phyloP scores from a whole-genome alignment of 2,888 invertebrate genomes.

The Lamellibrachia columna region DNA sequence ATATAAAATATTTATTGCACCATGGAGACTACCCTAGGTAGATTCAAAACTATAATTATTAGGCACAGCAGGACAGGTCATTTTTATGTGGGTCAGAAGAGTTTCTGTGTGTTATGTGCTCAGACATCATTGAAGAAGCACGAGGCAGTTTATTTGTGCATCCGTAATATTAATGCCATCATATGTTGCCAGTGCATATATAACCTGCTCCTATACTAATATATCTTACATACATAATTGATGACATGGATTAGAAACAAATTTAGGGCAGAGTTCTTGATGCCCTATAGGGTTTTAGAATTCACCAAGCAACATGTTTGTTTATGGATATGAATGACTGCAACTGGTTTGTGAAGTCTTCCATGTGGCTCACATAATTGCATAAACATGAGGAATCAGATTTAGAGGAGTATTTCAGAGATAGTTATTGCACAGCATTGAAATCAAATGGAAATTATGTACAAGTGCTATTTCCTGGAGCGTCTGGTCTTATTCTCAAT shows the following conservation, averaged over 20 bases:
- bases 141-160: background rate
- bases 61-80: no score
- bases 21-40: no score
- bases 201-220: background rate
- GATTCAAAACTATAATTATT: no score
- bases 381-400: background rate
- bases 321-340: background rate
- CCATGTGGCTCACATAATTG: background rate
- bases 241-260: background rate
- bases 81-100: no score
- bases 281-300: background rate
- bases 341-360: no score
- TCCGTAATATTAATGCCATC: background rate
- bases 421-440: background rate
- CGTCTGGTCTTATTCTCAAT: background rate
- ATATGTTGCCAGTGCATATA: background rate
- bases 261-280: background rate
- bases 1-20: no score
- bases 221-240: constrained; percentile 10
- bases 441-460: no score
- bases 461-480: no score
- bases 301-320: background rate
- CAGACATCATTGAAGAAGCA: background rate
- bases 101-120: background rate
- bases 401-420: background rate